A percentile compares a stretch with the other conserved stretches of the same genome.
phyloP scores from a whole-genome alignment of 2,113 vertebrate species.

The Takifugu bimaculatus region DNA sequence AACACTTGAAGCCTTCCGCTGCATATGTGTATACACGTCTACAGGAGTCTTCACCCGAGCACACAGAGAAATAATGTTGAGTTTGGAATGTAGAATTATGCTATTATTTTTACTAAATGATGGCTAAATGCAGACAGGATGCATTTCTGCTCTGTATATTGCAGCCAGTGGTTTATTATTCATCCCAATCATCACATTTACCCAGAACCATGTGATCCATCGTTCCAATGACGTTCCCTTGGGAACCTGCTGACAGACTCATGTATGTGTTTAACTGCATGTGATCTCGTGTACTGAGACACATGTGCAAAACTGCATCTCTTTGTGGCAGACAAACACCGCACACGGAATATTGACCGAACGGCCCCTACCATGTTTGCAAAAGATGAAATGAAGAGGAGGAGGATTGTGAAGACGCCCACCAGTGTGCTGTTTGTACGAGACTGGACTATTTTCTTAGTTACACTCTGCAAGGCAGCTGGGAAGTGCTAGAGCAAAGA shows the following conservation, averaged over 20 bases:
- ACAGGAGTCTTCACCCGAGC: neutral
- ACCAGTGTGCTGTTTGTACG: constrained; percentile 85
- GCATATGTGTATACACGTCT: no score
- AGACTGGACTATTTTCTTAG: constrained; percentile 86
- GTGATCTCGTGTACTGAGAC: neutral
- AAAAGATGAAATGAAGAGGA: constrained; percentile 87
- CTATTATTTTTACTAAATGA: neutral
- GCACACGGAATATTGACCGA: neutral
- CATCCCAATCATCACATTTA: no score
- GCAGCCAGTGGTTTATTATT: no score
- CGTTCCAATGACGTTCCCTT: no score
- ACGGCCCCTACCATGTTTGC: constrained; percentile 84
- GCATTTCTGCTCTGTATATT: no score
- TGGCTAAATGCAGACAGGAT: no score
- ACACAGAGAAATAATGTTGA: neutral
- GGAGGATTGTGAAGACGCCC: constrained; percentile 85
- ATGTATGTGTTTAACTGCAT: no score
- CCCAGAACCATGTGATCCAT: no score
- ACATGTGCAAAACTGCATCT: neutral
- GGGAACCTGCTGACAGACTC: no score
- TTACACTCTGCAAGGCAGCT: constrained; percentile 77
- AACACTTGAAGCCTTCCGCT: no score
- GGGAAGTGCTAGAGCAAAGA: constrained; percentile 80
- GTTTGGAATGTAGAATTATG: neutral
- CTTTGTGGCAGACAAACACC: neutral